Conservation (phyloP, 2,113 vertebrate species). For the Melospiza georgiana region DNA sequence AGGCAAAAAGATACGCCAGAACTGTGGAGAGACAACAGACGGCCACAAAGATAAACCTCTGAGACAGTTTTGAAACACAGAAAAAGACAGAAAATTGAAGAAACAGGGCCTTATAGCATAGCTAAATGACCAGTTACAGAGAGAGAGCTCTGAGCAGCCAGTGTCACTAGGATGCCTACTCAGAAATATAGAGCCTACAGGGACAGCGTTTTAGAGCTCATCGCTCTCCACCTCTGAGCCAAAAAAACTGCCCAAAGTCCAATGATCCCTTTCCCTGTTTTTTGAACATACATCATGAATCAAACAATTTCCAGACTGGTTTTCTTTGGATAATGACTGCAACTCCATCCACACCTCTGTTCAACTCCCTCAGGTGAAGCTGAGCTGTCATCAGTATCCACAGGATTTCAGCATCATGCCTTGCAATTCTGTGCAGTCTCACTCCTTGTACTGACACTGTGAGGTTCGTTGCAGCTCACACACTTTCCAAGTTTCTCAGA, state of each 20-base stretch:
- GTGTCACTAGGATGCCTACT: not conserved
- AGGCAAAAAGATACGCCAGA: constrained; percentile 9
- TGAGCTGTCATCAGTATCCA: not conserved
- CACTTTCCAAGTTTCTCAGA: not conserved
- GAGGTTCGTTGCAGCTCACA: not conserved
- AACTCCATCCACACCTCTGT: fast-evolving
- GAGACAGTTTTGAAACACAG: not conserved
- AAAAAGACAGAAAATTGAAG: not conserved
- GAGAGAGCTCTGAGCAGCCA: not conserved
- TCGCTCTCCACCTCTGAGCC: not conserved
- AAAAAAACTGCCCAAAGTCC: not conserved
- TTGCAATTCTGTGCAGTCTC: not conserved
- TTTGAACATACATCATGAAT: fast-evolving
- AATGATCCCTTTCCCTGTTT: not conserved
- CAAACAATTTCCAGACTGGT: not conserved
- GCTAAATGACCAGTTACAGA: not conserved
- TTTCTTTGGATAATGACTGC: not conserved
- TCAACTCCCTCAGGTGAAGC: not conserved
- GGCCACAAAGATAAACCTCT: not conserved
- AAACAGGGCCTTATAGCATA: not conserved
- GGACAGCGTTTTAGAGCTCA: not conserved
- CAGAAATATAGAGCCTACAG: not conserved
- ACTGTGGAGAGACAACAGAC: constrained; percentile 8
- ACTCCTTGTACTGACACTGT: not conserved
- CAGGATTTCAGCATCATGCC: not conserved